phyloP scores from a whole-genome alignment of 1,140 invertebrate genomes.

The Drosophila kurseongensis region DNA sequence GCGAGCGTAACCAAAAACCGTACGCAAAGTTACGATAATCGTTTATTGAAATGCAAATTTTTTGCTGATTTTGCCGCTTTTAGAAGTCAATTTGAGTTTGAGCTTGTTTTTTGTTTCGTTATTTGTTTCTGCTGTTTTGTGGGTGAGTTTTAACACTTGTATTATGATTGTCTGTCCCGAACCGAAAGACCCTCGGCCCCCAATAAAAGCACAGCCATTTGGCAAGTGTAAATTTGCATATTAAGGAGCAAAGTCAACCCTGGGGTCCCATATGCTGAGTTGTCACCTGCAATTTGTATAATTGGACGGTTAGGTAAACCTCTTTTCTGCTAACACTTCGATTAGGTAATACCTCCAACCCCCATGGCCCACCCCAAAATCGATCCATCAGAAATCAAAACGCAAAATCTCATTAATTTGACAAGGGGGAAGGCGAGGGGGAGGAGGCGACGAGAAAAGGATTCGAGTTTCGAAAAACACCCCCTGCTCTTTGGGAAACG shows the following conservation, averaged over 20 bases:
- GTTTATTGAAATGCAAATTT: conserved; percentile 83
- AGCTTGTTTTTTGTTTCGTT: conserved; percentile 38
- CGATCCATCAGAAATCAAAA: conserved; percentile 81
- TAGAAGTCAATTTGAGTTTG: conserved; percentile 79
- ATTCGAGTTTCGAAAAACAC: conserved; percentile 20
- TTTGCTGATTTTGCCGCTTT: conserved; percentile 82
- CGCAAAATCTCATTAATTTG: conserved; percentile 77
- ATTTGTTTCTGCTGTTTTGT: conserved; percentile 15
- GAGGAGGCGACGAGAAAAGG: neutral
- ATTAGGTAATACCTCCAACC: conserved; percentile 1
- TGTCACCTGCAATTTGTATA: conserved; percentile 43
- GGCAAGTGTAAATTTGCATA: conserved; percentile 68
- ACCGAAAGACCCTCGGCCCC: neutral
- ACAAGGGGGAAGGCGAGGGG: conserved; percentile 28
- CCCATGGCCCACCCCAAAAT: conserved; percentile 12
- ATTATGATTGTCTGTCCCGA: conserved; percentile 44
- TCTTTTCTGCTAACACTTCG: neutral
- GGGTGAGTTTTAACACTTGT: conserved; percentile 56
- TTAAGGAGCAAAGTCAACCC: conserved; percentile 44
- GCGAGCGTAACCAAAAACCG: conserved; percentile 75
- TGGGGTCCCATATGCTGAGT: neutral
- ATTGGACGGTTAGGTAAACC: conserved; percentile 38
- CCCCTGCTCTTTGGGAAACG: conserved; percentile 60
- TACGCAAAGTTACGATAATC: conserved; percentile 82
- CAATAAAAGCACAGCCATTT: conserved; percentile 62